These are phyloP conservation scores for Drepana arcuata DNA, from an alignment of 1,140 invertebrate species.

Conservation along the genomic window DNA sequence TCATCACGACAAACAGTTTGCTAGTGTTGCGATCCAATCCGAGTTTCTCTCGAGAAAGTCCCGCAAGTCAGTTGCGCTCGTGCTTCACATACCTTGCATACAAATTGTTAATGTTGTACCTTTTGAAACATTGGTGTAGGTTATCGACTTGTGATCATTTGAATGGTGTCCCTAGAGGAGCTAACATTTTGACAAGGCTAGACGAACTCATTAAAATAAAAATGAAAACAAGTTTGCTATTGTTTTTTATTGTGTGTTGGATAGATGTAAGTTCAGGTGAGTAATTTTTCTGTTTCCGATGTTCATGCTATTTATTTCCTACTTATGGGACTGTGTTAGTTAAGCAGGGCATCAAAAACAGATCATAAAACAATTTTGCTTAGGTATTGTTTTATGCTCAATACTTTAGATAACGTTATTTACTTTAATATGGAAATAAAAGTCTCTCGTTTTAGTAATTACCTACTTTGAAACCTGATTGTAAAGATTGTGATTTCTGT, in stretches of 20 bases:
- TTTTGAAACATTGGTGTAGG: slow-evolving; percentile 42
- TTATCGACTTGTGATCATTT: slow-evolving; percentile 42
- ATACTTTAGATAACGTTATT: too few species aligned
- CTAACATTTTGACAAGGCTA: slow-evolving; percentile 25
- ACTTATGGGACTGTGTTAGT: too few species aligned
- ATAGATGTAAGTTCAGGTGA: slow-evolving; percentile 19
- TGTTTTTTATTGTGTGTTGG: slow-evolving; percentile 22
- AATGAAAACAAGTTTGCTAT: slow-evolving; percentile 28
- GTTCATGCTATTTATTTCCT: too few species aligned
- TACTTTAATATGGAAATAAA: too few species aligned
- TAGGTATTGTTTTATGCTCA: too few species aligned
- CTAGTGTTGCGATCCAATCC: slow-evolving; percentile 25
- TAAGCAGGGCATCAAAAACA: too few species aligned
- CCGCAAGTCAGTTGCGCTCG: slow-evolving; percentile 45
- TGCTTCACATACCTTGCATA: slow-evolving; percentile 51
- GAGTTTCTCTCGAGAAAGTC: slow-evolving; percentile 65
- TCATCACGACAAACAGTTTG: too few species aligned
- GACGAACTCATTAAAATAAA: slow-evolving; percentile 32
- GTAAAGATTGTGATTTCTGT: too few species aligned
- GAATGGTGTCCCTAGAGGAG: slow-evolving; percentile 50
- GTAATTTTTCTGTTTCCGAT: too few species aligned
- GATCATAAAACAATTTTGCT: too few species aligned
- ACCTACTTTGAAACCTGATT: too few species aligned
- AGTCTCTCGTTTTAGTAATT: too few species aligned
- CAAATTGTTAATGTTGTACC: slow-evolving; percentile 43